A percentile compares a stretch with the other conserved stretches of the same genome.
These are phyloP conservation scores for Pocillopora grandis DNA, from an alignment of 92 coral and sea anemone species.

Conservation along the genomic window DNA sequence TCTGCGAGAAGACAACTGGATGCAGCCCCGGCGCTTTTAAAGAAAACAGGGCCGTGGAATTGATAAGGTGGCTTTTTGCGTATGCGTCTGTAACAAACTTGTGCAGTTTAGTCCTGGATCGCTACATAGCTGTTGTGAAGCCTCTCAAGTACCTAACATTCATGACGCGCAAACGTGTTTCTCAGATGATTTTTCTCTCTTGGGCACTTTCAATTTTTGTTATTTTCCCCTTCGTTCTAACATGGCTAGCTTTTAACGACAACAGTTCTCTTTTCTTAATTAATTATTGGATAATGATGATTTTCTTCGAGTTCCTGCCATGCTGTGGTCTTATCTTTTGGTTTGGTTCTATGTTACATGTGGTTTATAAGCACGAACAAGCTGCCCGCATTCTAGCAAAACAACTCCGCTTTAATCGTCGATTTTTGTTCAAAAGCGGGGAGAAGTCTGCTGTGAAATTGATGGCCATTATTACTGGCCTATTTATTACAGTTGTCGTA, in stretches of 20 bases:
- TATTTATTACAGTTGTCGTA: no score
- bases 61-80: background rate
- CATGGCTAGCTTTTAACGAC: background rate
- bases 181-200: background rate
- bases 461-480: background rate
- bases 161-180: background rate
- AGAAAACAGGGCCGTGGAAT: background rate
- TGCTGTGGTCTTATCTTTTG: slow-evolving; percentile 1
- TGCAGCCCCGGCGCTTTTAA: background rate
- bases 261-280: no score
- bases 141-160: slow-evolving; percentile 11
- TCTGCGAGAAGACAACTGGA: background rate
- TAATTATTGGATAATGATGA: background rate
- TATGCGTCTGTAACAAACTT: slow-evolving; percentile 2
- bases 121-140: slow-evolving; percentile 9
- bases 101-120: slow-evolving; percentile 4
- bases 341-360: background rate
- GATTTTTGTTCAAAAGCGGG: background rate
- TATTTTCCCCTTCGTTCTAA: background rate
- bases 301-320: slow-evolving; percentile 13
- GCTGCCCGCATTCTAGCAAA: slow-evolving; percentile 2
- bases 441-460: background rate
- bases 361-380: slow-evolving; percentile 4
- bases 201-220: background rate
- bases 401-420: slow-evolving; percentile 23